Conservation (phyloP, 2,113 vertebrate species). For the Hipposideros armiger region DNA sequence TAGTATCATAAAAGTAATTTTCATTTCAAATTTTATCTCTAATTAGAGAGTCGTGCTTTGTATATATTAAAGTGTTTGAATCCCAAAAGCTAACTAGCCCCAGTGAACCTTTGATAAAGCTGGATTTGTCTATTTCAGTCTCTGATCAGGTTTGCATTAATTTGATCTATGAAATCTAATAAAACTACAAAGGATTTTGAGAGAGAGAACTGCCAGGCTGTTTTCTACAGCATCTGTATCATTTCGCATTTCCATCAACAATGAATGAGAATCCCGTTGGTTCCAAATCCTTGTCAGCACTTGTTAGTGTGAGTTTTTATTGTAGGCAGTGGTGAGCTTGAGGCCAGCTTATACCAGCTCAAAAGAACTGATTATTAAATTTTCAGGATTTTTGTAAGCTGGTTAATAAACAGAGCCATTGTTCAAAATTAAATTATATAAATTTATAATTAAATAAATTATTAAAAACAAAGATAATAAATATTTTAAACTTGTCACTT, state of each 20-base stretch:
- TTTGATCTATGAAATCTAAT: constrained; percentile 84
- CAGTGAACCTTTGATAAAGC: neutral
- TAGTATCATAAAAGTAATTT: constrained; percentile 1
- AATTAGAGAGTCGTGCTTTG: neutral
- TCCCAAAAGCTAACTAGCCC: neutral
- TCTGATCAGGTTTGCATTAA: constrained; percentile 80
- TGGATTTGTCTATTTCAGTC: constrained; percentile 66
- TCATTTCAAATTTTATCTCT: neutral
- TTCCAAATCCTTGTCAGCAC: neutral
- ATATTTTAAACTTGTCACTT: neutral
- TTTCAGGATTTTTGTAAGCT: constrained; percentile 1
- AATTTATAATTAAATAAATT: neutral
- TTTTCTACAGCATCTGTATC: neutral
- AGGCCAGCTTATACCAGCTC: neutral
- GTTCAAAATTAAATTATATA: neutral
- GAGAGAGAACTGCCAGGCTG: neutral
- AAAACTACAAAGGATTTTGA: constrained; percentile 83
- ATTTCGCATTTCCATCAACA: constrained; percentile 9
- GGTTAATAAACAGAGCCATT: neutral
- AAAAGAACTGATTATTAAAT: neutral
- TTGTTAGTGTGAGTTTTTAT: constrained; percentile 25
- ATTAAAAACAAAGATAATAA: neutral
- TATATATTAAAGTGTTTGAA: neutral
- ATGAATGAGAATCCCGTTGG: neutral
- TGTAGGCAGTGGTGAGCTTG: neutral